Percentiles rank a stretch among this genome's conserved stretches.
phyloP scores from a whole-genome alignment of 2,888 invertebrate species.

The Mycalesis mineus region DNA sequence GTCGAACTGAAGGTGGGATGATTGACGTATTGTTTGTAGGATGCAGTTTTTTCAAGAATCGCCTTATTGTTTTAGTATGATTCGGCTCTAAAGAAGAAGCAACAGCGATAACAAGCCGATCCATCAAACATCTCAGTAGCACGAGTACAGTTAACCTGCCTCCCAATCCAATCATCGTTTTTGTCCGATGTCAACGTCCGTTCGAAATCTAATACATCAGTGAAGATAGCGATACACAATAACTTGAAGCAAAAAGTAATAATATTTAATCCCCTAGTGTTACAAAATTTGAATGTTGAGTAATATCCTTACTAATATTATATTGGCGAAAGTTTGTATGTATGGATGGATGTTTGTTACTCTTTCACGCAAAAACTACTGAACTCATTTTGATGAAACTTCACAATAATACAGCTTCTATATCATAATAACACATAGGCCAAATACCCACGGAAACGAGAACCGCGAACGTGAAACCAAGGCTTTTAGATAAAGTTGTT shows the following conservation, averaged over 20 bases:
- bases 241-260: constrained; percentile 58
- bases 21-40: too few relatives aligned
- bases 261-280: constrained; percentile 56
- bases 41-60: neutral
- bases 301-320: too few relatives aligned
- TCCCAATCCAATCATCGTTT: constrained; percentile 51
- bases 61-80: constrained; percentile 3
- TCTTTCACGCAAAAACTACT: too few relatives aligned
- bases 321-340: too few relatives aligned
- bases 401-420: too few relatives aligned
- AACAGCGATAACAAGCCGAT: constrained; percentile 51
- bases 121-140: constrained; percentile 53
- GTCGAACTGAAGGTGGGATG: too few relatives aligned
- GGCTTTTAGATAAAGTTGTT: too few relatives aligned
- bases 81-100: constrained; percentile 19
- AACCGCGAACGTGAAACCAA: too few relatives aligned
- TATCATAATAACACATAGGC: too few relatives aligned
- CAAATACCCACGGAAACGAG: too few relatives aligned
- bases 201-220: constrained; percentile 39
- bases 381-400: too few relatives aligned
- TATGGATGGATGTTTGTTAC: too few relatives aligned
- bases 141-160: constrained; percentile 49
- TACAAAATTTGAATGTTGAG: constrained; percentile 24
- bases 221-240: constrained; percentile 51
- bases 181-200: constrained; percentile 61